These are phyloP conservation scores for Glareola pratincola DNA, from an alignment of 2,113 vertebrate species.

Conservation along the genomic window DNA sequence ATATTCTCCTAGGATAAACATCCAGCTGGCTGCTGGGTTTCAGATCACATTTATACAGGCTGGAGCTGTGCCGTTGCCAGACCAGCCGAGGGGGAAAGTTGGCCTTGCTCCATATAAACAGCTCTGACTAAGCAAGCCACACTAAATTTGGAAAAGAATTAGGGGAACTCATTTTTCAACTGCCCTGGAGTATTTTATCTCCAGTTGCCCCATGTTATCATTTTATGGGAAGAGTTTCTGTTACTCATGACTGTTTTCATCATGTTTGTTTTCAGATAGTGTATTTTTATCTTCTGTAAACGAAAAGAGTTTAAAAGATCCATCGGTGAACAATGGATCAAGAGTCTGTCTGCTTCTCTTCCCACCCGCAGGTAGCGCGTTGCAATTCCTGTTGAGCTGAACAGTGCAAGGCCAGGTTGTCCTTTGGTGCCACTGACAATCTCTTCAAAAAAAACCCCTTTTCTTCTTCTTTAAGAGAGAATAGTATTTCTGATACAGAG, in stretches of 20 bases:
- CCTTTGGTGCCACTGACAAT: not conserved
- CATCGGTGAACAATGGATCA: not conserved
- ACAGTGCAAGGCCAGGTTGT: not conserved
- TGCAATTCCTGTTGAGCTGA: not conserved
- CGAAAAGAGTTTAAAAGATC: not conserved
- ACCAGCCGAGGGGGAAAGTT: not conserved
- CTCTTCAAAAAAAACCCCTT: not conserved
- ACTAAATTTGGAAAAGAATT: conserved; percentile 49
- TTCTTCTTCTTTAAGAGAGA: not conserved
- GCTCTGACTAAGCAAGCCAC: not conserved
- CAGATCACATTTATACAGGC: not conserved
- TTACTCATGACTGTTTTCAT: not conserved
- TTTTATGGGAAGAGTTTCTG: conserved; percentile 6
- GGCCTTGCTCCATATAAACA: conserved; percentile 22
- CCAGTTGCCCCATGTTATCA: not conserved
- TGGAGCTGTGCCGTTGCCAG: not conserved
- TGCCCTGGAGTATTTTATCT: conserved; percentile 9
- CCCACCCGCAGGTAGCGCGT: not conserved
- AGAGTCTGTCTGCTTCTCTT: not conserved
- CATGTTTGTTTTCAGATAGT: conserved; percentile 1
- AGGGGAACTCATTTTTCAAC: conserved; percentile 19
- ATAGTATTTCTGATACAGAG: not conserved
- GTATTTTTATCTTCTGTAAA: not conserved
- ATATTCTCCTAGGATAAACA: not conserved
- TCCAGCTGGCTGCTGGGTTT: not conserved